Evolutionary conservation across 2,113 vertebrate genomes (phyloP).

Genomic region (Benitochromis conjunctus): DNA sequence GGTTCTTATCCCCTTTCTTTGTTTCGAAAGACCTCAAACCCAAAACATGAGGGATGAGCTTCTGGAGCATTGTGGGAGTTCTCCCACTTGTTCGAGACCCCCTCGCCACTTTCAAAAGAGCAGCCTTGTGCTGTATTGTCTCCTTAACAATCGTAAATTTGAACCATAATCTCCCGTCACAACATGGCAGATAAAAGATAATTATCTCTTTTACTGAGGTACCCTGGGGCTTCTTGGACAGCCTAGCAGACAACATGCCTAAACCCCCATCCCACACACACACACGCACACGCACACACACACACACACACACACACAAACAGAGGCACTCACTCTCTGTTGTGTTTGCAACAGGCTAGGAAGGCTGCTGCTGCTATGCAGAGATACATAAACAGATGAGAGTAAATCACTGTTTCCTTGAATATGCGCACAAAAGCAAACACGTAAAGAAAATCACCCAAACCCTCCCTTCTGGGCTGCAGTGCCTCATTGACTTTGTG

Average conservation of each 20-base stretch:
- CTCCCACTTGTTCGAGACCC: slow-evolving; percentile 58
- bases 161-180: slow-evolving; percentile 80
- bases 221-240: slow-evolving; percentile 71
- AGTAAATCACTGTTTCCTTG: neutral
- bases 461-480: neutral
- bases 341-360: slow-evolving; percentile 13
- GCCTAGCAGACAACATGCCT: slow-evolving; percentile 63
- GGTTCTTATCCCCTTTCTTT: slow-evolving; percentile 16
- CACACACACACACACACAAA: slow-evolving; percentile 13
- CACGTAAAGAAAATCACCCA: neutral
- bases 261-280: slow-evolving; percentile 38
- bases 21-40: slow-evolving; percentile 49
- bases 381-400: neutral
- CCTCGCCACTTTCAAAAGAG: slow-evolving; percentile 60
- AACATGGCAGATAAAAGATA: slow-evolving; percentile 80
- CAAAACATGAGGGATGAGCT: slow-evolving; percentile 55
- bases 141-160: slow-evolving; percentile 79
- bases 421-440: neutral
- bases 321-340: neutral
- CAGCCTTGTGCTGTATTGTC: slow-evolving; percentile 68
- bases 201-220: slow-evolving; percentile 74
- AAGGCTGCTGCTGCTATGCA: neutral
- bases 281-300: neutral
- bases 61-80: slow-evolving; percentile 62
- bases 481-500: neutral